These are phyloP conservation scores for Mustela lutreola DNA, from an alignment of 2,113 vertebrate species.

Conservation along the genomic window DNA sequence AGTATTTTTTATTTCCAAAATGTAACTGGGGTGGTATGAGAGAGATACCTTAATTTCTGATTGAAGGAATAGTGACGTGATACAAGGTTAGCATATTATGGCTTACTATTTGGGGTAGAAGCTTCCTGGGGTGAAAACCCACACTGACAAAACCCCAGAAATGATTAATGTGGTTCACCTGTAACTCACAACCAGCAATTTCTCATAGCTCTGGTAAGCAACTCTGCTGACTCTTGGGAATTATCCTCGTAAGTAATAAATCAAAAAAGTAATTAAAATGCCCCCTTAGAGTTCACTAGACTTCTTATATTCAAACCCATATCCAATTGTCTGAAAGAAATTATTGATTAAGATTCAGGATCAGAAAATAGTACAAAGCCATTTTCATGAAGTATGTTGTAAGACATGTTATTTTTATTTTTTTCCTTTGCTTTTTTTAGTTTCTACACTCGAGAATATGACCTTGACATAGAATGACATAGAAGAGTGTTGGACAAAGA, in stretches of 20 bases:
- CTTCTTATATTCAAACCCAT: not conserved
- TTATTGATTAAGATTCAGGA: conserved; percentile 60
- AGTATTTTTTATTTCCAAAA: conserved; percentile 25
- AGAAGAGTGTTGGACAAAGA: not conserved
- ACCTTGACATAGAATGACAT: not conserved
- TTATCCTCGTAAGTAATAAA: conserved; percentile 77
- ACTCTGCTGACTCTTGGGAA: conserved; percentile 54
- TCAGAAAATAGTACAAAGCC: conserved; percentile 45
- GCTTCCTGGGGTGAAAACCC: conserved; percentile 53
- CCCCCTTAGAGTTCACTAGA: conserved; percentile 10
- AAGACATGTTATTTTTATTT: conserved; percentile 13
- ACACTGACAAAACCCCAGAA: conserved; percentile 48
- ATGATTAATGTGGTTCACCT: conserved; percentile 74
- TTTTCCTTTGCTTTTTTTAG: not conserved
- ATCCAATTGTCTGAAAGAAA: conserved; percentile 38
- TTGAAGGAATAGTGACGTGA: not conserved
- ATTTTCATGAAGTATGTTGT: not conserved
- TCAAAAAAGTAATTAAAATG: conserved; percentile 80
- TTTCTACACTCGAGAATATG: not conserved
- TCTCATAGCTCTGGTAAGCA: conserved; percentile 61
- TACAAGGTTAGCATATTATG: not conserved
- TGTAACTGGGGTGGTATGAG: not conserved
- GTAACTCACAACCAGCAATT: conserved; percentile 68
- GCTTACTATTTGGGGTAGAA: not conserved
- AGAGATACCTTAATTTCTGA: not conserved